Conservation (phyloP, 2,797 vertebrate species). For the Poeciliopsis gracilis region DNA sequence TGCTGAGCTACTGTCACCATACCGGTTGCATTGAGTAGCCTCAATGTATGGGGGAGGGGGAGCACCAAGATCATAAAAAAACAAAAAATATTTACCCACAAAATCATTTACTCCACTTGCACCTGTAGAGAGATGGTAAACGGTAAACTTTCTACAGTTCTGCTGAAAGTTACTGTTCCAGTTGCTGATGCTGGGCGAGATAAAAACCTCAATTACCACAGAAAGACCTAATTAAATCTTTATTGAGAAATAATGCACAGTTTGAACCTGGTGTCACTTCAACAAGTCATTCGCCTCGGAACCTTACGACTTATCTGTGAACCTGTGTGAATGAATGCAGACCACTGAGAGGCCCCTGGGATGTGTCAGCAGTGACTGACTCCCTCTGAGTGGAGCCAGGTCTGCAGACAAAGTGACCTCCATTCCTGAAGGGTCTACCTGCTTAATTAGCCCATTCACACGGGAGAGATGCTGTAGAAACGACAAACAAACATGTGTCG, state of each 20-base stretch:
- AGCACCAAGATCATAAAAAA: neutral
- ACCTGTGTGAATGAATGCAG: slow-evolving; percentile 40
- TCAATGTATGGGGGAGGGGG: neutral
- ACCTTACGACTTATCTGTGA: slow-evolving; percentile 43
- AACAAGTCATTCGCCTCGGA: slow-evolving; percentile 42
- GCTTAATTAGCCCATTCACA: neutral
- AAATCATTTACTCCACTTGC: slow-evolving; percentile 1
- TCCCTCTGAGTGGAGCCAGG: slow-evolving; percentile 42
- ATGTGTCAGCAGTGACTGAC: slow-evolving; percentile 56
- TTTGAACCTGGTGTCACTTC: slow-evolving; percentile 45
- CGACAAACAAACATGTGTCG: neutral
- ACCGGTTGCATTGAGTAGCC: neutral
- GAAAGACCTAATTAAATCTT: neutral
- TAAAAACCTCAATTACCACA: slow-evolving; percentile 3
- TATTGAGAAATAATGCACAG: slow-evolving; percentile 28
- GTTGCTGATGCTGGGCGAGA: neutral
- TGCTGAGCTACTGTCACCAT: neutral
- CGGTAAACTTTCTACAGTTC: neutral
- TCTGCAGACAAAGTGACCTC: slow-evolving; percentile 47
- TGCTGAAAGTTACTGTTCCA: too few species aligned
- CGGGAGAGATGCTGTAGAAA: slow-evolving; percentile 5
- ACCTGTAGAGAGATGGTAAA: neutral
- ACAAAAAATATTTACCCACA: neutral
- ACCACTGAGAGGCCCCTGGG: slow-evolving; percentile 51
- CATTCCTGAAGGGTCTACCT: slow-evolving; percentile 10